Evolutionary conservation across 2,888 invertebrate genomes (phyloP).

Genomic region (Rhamphomyia laevipes): DNA sequence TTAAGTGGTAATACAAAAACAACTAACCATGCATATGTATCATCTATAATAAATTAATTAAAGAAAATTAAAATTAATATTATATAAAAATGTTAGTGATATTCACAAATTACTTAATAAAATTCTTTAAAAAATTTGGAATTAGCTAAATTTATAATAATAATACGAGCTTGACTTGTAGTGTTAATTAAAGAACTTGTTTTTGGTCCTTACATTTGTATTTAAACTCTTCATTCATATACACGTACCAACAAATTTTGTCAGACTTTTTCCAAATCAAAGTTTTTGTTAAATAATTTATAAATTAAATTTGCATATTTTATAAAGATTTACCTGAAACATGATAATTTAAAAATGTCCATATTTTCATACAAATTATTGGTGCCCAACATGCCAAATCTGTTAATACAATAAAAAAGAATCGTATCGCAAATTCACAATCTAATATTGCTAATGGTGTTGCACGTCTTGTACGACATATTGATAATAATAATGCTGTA

Average conservation of each 20-base stretch:
- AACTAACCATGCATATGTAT: slow-evolving; percentile 52
- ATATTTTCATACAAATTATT: slow-evolving; percentile 50
- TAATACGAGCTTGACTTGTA: too few species aligned
- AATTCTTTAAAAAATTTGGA: not conserved
- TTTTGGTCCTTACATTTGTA: too few species aligned
- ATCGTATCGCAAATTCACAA: slow-evolving; percentile 50
- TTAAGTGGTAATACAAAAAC: slow-evolving; percentile 57
- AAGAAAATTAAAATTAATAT: not conserved
- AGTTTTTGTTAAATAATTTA: too few species aligned
- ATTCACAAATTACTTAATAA: too few species aligned
- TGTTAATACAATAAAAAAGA: slow-evolving; percentile 58
- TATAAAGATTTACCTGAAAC: slow-evolving; percentile 43
- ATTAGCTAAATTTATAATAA: not conserved
- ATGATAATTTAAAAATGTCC: slow-evolving; percentile 43
- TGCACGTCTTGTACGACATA: slow-evolving; percentile 48
- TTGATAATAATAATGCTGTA: slow-evolving; percentile 48
- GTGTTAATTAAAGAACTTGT: too few species aligned
- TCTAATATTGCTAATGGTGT: slow-evolving; percentile 47
- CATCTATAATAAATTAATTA: slow-evolving; percentile 37
- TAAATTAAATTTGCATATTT: too few species aligned
- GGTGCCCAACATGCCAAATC: slow-evolving; percentile 62
- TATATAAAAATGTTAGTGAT: too few species aligned
- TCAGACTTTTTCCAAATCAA: too few species aligned
- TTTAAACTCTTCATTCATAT: too few species aligned
- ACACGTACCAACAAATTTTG: too few species aligned